A percentile compares a stretch with the other conserved stretches of the same genome.
phyloP scores from a whole-genome alignment of 2,888 invertebrate species.

The Gastracanthus pulcherrimus region DNA sequence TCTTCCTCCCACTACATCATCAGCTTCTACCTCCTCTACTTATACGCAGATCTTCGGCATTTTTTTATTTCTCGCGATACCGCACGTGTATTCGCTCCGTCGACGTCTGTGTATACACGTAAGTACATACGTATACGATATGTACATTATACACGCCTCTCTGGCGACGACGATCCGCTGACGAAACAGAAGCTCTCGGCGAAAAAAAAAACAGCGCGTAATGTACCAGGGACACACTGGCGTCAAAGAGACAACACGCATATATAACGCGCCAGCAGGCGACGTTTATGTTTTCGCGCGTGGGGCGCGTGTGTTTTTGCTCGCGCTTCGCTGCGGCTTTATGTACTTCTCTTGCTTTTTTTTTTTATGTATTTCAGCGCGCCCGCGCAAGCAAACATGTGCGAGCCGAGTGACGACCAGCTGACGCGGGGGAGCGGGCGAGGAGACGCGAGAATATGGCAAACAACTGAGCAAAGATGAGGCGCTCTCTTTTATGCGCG shows the following conservation, averaged over 20 bases:
- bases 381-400: not conserved
- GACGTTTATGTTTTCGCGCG: not conserved
- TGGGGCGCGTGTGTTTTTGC: slow-evolving; percentile 7
- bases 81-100: not conserved
- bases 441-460: no score
- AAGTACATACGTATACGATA: not conserved
- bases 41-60: not conserved
- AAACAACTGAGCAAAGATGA: no score
- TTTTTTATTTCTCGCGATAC: not conserved
- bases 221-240: slow-evolving; percentile 6
- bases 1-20: not conserved
- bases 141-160: not conserved
- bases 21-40: not conserved
- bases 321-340: not conserved
- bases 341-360: not conserved
- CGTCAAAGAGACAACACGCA: slow-evolving; percentile 32
- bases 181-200: not conserved
- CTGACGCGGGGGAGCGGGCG: no score
- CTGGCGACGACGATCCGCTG: not conserved
- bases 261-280: not conserved
- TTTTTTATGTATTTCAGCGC: not conserved
- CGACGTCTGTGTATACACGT: no score
- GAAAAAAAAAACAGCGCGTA: not conserved
- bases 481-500: no score
- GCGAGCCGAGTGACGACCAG: not conserved